phyloP scores from a whole-genome alignment of 1,140 invertebrate genomes.

The Drosophila punjabiensis region DNA sequence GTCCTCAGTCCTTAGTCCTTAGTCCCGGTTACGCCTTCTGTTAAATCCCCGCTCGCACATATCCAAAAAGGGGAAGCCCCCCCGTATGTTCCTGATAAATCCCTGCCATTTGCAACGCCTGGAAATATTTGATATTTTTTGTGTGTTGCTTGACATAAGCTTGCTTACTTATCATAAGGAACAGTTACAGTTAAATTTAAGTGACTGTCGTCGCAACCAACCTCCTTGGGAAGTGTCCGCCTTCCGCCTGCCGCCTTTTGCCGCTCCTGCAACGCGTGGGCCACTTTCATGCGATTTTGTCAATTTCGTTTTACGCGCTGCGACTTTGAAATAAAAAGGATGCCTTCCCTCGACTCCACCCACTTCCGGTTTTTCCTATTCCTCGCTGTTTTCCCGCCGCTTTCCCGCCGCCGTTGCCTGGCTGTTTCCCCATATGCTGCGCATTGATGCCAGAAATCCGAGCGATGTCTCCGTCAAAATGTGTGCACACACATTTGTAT shows the following conservation, averaged over 20 bases:
- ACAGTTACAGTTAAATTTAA: conserved; percentile 66
- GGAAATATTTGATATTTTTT: conserved; percentile 12
- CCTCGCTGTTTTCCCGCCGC: background rate
- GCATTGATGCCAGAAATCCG: conserved; percentile 74
- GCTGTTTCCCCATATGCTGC: conserved; percentile 30
- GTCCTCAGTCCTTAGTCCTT: conserved; percentile 17
- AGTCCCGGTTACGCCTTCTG: conserved; percentile 12
- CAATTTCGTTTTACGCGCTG: conserved; percentile 70
- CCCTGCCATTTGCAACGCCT: conserved; percentile 10
- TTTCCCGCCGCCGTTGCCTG: background rate
- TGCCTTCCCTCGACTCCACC: conserved; percentile 14
- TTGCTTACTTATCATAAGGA: conserved; percentile 59
- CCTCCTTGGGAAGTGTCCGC: background rate
- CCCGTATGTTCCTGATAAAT: background rate
- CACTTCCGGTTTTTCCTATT: conserved; percentile 1
- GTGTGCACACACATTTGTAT: conserved; percentile 49
- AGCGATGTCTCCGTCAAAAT: conserved; percentile 68
- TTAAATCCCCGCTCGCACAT: background rate
- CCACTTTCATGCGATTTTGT: conserved; percentile 73
- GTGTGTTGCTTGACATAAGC: conserved; percentile 43
- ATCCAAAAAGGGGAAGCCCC: background rate
- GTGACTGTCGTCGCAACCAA: conserved; percentile 36
- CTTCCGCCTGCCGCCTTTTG: background rate
- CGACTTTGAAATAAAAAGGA: conserved; percentile 70
- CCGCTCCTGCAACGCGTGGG: conserved; percentile 21